Percentiles rank a stretch among this genome's conserved stretches.
phyloP scores from a whole-genome alignment of 2,113 vertebrate genomes.

The Pelecanus crispus region DNA sequence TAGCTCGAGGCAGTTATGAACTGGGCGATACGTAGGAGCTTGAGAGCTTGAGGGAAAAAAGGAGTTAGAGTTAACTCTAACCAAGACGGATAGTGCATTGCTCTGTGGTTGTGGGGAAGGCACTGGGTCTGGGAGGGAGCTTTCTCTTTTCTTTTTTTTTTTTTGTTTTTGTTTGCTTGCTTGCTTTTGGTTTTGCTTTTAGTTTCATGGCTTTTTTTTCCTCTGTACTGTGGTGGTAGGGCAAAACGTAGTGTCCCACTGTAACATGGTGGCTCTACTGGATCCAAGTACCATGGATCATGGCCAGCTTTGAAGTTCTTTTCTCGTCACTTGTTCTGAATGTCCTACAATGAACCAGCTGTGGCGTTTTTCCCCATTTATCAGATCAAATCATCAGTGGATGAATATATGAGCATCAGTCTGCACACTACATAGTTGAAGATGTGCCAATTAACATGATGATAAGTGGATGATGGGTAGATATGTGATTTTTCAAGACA shows the following conservation, averaged over 20 bases:
- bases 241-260: too few species aligned
- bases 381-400: neutral
- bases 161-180: neutral
- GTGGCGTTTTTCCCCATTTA: neutral
- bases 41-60: neutral
- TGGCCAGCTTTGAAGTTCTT: neutral
- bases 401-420: neutral
- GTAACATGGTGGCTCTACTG: accelerated
- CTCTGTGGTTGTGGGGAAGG: neutral
- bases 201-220: neutral
- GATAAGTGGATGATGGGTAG: neutral
- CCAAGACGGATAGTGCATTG: accelerated
- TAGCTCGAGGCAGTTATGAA: neutral
- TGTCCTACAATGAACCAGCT: neutral
- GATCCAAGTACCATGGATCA: neutral
- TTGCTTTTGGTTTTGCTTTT: neutral
- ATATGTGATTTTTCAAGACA: neutral
- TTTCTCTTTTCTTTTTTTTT: too few species aligned
- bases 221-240: neutral
- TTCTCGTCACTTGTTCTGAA: neutral
- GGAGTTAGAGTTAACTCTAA: too few species aligned
- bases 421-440: neutral
- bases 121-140: neutral
- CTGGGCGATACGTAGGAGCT: accelerated
- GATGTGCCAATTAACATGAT: neutral